These are phyloP conservation scores for Cyanistes caeruleus DNA, from an alignment of 2,113 vertebrate genomes.

Conservation along the genomic window DNA sequence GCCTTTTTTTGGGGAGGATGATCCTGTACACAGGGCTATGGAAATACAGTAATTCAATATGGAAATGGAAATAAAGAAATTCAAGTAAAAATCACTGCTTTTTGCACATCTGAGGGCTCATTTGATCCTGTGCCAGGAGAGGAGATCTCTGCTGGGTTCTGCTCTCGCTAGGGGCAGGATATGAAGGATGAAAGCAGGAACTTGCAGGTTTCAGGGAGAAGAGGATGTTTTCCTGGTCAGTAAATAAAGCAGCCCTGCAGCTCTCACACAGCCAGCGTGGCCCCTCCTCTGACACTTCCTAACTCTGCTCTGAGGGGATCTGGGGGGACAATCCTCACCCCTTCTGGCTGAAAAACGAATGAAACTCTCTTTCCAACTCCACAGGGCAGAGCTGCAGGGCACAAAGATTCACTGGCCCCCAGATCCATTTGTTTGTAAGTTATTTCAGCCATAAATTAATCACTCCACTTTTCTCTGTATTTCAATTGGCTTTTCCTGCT, in stretches of 20 bases:
- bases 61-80: no score
- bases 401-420: neutral
- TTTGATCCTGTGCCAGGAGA: neutral
- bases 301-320: neutral
- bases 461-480: neutral
- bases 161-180: neutral
- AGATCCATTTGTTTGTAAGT: neutral
- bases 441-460: neutral
- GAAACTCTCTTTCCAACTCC: neutral
- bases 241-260: neutral
- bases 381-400: neutral
- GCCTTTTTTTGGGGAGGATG: neutral
- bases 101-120: neutral
- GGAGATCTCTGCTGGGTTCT: neutral
- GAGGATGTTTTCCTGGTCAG: neutral
- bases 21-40: neutral
- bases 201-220: neutral
- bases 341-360: neutral
- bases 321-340: neutral
- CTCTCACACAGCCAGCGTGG: neutral
- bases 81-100: neutral
- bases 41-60: neutral
- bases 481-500: neutral
- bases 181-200: neutral
- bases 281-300: neutral